Conservation (phyloP, 2,888 invertebrate species). For the Chrysolina haemoptera region DNA sequence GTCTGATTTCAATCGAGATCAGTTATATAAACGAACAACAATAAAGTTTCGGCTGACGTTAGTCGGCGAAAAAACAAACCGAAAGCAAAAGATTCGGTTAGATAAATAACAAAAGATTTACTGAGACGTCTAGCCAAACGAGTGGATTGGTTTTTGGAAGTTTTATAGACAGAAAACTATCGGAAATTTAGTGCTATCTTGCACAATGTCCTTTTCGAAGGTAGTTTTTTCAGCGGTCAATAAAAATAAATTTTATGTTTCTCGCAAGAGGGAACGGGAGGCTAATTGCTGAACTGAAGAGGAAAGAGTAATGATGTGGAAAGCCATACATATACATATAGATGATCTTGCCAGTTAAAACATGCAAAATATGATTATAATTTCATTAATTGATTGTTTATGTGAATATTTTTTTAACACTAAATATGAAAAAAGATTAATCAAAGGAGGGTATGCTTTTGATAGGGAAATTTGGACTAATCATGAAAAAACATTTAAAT, state of each 20-base stretch:
- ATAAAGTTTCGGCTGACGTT: slow-evolving; percentile 40
- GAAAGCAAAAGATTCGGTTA: slow-evolving; percentile 52
- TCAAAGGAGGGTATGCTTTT: too few species aligned
- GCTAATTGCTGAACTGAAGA: background rate
- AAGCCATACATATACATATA: background rate
- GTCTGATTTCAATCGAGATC: slow-evolving; percentile 38
- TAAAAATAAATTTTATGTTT: slow-evolving; percentile 43
- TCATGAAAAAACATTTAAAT: too few species aligned
- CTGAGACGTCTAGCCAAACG: slow-evolving; percentile 53
- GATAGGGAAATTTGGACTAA: too few species aligned
- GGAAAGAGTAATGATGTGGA: background rate
- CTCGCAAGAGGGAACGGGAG: background rate
- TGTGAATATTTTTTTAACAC: too few species aligned
- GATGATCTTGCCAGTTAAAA: background rate
- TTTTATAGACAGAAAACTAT: slow-evolving; percentile 42
- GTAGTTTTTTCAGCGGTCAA: slow-evolving; percentile 31
- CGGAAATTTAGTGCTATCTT: slow-evolving; percentile 40
- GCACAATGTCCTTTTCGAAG: slow-evolving; percentile 27
- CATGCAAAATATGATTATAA: too few species aligned
- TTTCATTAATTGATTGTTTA: too few species aligned
- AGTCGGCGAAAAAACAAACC: slow-evolving; percentile 38
- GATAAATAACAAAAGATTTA: slow-evolving; percentile 60
- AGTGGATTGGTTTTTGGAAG: slow-evolving; percentile 50
- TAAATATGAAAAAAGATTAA: too few species aligned
- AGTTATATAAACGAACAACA: slow-evolving; percentile 37